phyloP scores from a whole-genome alignment of 1,140 invertebrate genomes.

The Colletes latitarsis region DNA sequence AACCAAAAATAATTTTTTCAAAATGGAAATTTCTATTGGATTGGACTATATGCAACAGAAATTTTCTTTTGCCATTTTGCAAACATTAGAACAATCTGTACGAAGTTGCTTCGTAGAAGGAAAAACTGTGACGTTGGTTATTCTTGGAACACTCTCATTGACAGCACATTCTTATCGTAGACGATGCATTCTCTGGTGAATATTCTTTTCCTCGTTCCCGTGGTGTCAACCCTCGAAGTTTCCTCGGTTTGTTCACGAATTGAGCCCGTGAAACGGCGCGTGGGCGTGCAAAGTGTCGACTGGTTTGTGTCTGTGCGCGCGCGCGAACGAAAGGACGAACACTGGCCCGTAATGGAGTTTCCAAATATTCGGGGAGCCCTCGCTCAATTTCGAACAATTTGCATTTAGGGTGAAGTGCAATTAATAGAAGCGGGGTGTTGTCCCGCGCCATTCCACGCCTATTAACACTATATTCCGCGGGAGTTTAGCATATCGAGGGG shows the following conservation, averaged over 20 bases:
- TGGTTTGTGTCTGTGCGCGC: too few species aligned
- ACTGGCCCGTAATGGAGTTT: conserved; percentile 80
- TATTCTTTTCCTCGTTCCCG: neutral
- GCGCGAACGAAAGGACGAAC: conserved; percentile 74
- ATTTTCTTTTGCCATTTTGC: too few species aligned
- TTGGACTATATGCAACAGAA: too few species aligned
- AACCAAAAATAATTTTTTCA: too few species aligned
- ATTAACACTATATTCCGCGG: conserved; percentile 81
- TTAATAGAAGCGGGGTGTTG: conserved; percentile 81
- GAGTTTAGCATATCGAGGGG: conserved; percentile 79
- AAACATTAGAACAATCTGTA: too few species aligned
- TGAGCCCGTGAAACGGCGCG: neutral
- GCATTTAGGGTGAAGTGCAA: conserved; percentile 82
- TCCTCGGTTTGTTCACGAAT: conserved; percentile 13
- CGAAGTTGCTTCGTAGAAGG: too few species aligned
- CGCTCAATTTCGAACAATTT: conserved; percentile 82
- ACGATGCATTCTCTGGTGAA: too few species aligned
- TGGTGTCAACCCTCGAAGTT: neutral
- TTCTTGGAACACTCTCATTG: too few species aligned
- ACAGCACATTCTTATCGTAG: too few species aligned
- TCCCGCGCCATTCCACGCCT: conserved; percentile 78
- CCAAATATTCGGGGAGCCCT: conserved; percentile 81
- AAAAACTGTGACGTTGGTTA: too few species aligned
- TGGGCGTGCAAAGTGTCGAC: too few species aligned
- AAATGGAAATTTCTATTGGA: too few species aligned